Evolutionary conservation across 2,113 vertebrate genomes (phyloP), one percentile per base, ranked within the genome.

Genomic region (Tachysurus vachellii): DNA sequence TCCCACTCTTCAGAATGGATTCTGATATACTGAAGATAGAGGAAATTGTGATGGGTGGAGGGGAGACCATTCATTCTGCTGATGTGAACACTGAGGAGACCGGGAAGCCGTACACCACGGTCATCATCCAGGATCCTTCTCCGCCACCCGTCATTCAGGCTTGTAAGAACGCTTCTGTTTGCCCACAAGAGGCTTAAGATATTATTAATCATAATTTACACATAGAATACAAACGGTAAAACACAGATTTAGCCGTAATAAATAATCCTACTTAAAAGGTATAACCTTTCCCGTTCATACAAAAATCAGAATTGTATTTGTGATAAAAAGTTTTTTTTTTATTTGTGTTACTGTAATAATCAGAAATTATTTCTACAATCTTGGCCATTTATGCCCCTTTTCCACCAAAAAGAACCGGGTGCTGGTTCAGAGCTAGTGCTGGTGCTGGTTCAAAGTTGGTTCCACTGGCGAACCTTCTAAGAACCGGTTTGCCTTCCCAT

Each of bases 41-140:
- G 88, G 94, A 96, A 57, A 95, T 96, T 0, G 93, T 95, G 84
- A 90, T 95, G 94, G 95, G 94, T 87, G 90, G 93, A 83, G 94
- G 88, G 28, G 70, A 94, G 73, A 89, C 93, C 0, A 92, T 93
- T 54, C 90, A 91, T 19, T 88, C 94, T 85, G 91, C 92, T 9
- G 90, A 91, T 85, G 88, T 61, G 82, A 89, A 92, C 9, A 77
- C 92, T 12, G 92, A 86, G 42, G 94, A 93, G 70, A 91, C 91
- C 12, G 91, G 86, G n/a, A 91, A 92, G 50, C 83, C 93, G 0
- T 92, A 91, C 85, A 93, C 91, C 82, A 89, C 94, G 28, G 90
- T 92, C 77, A 90, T 88, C 70, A 12, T 93, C 42, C 93, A 93
- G 64, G 86, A 93, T 19, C 94, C 93, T 36, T 89, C 88, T 3